These are phyloP conservation scores for Thomomys bottae DNA, from an alignment of 2,113 vertebrate species.

Conservation along the genomic window DNA sequence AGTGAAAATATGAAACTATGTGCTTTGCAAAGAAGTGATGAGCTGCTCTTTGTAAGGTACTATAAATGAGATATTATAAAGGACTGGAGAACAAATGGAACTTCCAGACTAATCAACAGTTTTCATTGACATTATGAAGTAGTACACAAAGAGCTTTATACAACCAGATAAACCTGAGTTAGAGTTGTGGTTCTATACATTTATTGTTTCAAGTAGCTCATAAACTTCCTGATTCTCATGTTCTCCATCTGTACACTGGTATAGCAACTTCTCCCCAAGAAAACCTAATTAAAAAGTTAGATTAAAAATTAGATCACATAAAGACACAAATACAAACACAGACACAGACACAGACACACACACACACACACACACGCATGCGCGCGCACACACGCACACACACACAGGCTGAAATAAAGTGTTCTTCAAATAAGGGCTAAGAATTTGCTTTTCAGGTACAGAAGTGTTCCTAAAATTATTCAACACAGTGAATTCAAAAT, in stretches of 20 bases:
- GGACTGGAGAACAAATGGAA: not conserved
- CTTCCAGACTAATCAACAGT: not conserved
- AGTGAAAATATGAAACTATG: not conserved
- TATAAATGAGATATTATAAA: not conserved
- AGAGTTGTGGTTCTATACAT: conserved; percentile 1
- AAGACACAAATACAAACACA: no score
- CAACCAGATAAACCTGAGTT: not conserved
- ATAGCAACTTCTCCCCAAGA: not conserved
- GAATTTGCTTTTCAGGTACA: not conserved
- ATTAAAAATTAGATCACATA: no score
- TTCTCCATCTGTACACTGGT: not conserved
- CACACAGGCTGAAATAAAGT: not conserved
- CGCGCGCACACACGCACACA: no score
- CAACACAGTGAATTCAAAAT: not conserved
- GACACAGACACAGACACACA: no score
- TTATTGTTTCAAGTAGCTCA: not conserved
- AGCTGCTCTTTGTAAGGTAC: not conserved
- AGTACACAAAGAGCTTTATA: conserved; percentile 10
- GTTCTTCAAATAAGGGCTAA: not conserved
- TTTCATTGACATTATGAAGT: conserved; percentile 37
- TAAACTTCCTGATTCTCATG: not conserved
- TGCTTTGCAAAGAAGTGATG: not conserved
- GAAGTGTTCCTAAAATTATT: conserved; percentile 40
- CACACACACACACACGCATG: no score
- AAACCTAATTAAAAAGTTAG: not conserved